Evolutionary conservation across 2,888 invertebrate genomes (phyloP), one percentile per base, ranked within the genome.

Genomic region (Mesoligia furuncula): DNA sequence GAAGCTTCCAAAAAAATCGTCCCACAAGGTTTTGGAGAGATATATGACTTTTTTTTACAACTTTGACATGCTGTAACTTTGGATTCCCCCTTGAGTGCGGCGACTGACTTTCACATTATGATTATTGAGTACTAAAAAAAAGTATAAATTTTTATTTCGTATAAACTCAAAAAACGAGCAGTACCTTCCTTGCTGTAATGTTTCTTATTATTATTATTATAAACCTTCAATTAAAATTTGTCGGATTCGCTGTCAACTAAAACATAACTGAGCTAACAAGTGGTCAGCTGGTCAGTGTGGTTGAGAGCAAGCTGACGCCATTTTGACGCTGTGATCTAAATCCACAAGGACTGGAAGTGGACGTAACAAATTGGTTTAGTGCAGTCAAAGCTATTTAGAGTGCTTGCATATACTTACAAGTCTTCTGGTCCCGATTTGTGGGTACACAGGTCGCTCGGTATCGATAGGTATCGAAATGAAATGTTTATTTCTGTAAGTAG

Each of bases 221-320:
- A 48, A 48, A 3, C 36, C 2, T 11, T 73, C 13, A 20, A 75
- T 66, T 15, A n/a, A 27, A 36, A 15, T 31, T 67, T 66, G n/a
- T 24, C 15, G 4, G 6, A 24, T 77, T 57, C 13, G 3, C 9
- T 71, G 59, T 75, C 59, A 70, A 54, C 69, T 66, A 71, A 70
- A 75, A 61, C 54, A 57, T 57, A 31, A 27, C 64, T 15, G 20
- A 73, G 64, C 36, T 76, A 73, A 71, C 62, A 61, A 69, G 57
- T 81, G 73, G 67, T n/a, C 2, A 24, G n/a, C 57, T 57, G 57
- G 57, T 64, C 42, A 65, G 20, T 80, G 70, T 24, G 73, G 76
- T 66, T 75, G 27, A 8, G 17, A 54, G 62, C 75, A 61, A 80
- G 66, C 81, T 76, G 81, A 39, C 71, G 81, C 73, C 76, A 68